phyloP scores from a whole-genome alignment of 2,888 invertebrate genomes.

The Eristalinus aeneus region DNA sequence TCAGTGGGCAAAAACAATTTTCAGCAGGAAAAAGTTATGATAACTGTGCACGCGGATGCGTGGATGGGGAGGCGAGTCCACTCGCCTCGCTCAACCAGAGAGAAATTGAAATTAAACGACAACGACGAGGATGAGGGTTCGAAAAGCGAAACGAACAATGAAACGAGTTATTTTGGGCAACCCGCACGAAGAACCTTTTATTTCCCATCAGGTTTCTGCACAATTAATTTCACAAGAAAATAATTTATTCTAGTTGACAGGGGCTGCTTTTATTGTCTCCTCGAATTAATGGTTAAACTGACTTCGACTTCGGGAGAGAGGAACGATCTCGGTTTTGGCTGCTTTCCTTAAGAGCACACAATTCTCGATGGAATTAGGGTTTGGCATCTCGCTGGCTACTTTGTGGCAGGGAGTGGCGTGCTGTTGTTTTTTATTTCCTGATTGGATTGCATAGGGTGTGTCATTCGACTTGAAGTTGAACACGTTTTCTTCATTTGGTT shows the following conservation, averaged over 20 bases:
- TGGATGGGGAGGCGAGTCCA: not conserved
- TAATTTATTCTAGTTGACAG: conserved; percentile 64
- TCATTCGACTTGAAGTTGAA: not conserved
- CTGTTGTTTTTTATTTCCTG: not conserved
- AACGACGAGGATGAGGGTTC: not conserved
- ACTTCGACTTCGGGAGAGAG: not conserved
- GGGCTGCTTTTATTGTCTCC: conserved; percentile 64
- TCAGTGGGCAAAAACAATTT: not conserved
- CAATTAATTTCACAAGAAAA: conserved; percentile 61
- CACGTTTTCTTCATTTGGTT: not conserved
- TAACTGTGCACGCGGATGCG: conserved; percentile 1
- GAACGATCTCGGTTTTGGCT: conserved; percentile 25
- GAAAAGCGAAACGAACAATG: not conserved
- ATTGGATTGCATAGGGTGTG: not conserved
- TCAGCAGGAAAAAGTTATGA: conserved; percentile 15
- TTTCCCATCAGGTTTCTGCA: conserved; percentile 54
- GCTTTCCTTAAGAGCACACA: not conserved
- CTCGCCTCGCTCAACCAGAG: no score
- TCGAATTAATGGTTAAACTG: conserved; percentile 63
- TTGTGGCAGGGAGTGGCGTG: not conserved
- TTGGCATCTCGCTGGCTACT: not conserved
- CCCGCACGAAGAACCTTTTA: conserved; percentile 39
- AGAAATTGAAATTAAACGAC: not conserved
- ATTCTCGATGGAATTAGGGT: not conserved
- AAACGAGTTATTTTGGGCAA: conserved; percentile 35